These are phyloP conservation scores for Ateles fusciceps DNA, from an alignment of 2,797 vertebrate species.

Conservation along the genomic window DNA sequence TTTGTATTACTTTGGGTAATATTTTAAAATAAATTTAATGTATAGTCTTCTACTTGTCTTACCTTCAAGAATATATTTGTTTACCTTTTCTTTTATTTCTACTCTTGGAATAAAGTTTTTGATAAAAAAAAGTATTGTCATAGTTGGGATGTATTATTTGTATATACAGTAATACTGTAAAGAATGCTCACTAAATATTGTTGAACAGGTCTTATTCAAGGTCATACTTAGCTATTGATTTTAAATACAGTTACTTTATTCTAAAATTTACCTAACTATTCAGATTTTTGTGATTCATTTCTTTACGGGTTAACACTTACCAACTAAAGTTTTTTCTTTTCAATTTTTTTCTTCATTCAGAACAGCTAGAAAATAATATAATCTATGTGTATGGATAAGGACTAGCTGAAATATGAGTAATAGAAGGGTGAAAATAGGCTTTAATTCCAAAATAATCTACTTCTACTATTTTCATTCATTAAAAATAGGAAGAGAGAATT, in stretches of 20 bases:
- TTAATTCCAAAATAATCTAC: conserved; percentile 36
- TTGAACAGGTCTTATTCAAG: not conserved
- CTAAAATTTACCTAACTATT: not conserved
- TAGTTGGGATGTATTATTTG: not conserved
- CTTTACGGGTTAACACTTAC: not conserved
- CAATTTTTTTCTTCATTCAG: not conserved
- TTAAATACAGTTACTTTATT: conserved; percentile 38
- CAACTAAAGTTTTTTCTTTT: not conserved
- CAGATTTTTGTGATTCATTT: conserved; percentile 1
- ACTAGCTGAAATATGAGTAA: conserved; percentile 19
- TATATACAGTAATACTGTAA: not conserved
- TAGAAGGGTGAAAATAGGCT: not conserved
- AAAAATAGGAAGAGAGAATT: conserved; percentile 56
- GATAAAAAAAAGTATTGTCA: not conserved
- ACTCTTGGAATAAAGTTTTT: not conserved
- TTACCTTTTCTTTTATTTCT: conserved; percentile 3
- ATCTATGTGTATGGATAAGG: not conserved
- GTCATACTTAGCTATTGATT: not conserved
- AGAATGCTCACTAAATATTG: not conserved
- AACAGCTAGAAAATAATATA: conserved; percentile 21
- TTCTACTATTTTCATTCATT: conserved; percentile 47
- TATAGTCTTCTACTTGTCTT: not conserved
- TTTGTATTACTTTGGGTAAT: not conserved
- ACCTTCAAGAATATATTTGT: not conserved
- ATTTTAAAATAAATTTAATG: not conserved